Conservation (phyloP, 2,797 vertebrate species). For the Melanotaenia pygmaea region DNA sequence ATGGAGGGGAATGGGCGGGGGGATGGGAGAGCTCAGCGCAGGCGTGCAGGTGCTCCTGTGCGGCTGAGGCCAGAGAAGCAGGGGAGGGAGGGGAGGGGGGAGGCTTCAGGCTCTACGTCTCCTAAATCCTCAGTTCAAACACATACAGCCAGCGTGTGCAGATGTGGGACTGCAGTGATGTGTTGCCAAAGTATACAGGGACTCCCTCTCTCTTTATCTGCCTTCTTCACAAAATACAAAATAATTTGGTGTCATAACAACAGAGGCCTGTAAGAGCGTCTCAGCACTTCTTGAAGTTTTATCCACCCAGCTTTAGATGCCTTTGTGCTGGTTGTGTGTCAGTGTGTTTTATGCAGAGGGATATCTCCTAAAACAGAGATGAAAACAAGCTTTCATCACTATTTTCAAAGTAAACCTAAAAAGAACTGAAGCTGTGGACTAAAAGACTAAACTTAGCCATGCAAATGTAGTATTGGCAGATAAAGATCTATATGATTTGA, state of each 20-base stretch:
- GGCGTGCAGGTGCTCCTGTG: conserved; percentile 77
- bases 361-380: not conserved
- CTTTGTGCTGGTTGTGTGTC: conserved; percentile 2
- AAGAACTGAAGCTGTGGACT: not conserved
- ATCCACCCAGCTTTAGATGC: conserved; percentile 5
- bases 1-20: conserved; percentile 62
- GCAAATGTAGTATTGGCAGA: not conserved
- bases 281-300: not conserved
- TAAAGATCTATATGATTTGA: not conserved
- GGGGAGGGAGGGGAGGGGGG: conserved; percentile 18
- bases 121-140: conserved; percentile 45
- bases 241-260: conserved; percentile 8
- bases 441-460: not conserved
- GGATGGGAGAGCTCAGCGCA: conserved; percentile 73
- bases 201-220: conserved; percentile 23
- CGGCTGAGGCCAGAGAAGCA: conserved; percentile 49
- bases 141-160: conserved; percentile 25
- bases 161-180: conserved; percentile 49
- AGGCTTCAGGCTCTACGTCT: conserved; percentile 39
- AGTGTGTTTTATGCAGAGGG: conserved; percentile 5
- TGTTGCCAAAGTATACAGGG: conserved; percentile 46
- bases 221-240: conserved; percentile 23
- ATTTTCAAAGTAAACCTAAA: not conserved
- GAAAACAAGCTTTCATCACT: conserved; percentile 10
- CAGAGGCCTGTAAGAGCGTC: conserved; percentile 13